Base-by-base conservation (phyloP, 2,113 vertebrate species). In the Nestor notabilis region DNA sequence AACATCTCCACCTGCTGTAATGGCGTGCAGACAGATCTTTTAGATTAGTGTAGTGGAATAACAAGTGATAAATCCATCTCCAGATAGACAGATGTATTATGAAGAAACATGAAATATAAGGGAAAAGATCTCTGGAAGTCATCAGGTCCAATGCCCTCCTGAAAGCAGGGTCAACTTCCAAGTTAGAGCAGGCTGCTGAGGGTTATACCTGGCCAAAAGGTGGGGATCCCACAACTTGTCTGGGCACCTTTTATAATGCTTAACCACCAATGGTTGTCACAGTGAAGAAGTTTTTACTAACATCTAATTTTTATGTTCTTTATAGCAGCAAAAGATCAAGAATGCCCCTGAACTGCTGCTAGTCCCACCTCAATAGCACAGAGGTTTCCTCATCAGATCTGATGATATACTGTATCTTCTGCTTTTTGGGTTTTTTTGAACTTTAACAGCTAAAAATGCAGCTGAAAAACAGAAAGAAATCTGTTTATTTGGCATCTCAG, bases 1-100 rank as follows among this genome's bases (percentile, higher is more conserved):
- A 95, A 83, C 49, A 92, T n/a, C 82, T 94, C 64, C 41, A 87
- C 74, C 33, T 52, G 56, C 80, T 82, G 37, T 63, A 87, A 93
- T 35, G 53, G 74, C 56, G 90, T 7, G 33, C 1, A 0, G 52
- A 89, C 37, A 50, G 47, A 68, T 27, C 65, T 79, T 64, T 91
- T 39, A 78, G 23, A 60, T 13, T 31, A 68, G 55, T 64, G 52
- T 56, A 60, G 29, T 46, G 35, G n/a, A 78, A 87, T 74, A 89
- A 87, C 33, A 88, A 93, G 50, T 35, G n/a, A 69, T 63, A 85
- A 87, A 89, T 81, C 77, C 2, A 69, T 35, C 52, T 90, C 37
- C 52, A 89, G 82, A 82, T 78, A 87, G 23, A 37, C 15, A 21
- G 28, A 49, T 46, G 23, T 1, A 1, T 66, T 63, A 41, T 68